A percentile compares a stretch with the other conserved stretches of the same genome.
Conservation (phyloP, 2,113 vertebrate species). For the Pyxicephalus adspersus region DNA sequence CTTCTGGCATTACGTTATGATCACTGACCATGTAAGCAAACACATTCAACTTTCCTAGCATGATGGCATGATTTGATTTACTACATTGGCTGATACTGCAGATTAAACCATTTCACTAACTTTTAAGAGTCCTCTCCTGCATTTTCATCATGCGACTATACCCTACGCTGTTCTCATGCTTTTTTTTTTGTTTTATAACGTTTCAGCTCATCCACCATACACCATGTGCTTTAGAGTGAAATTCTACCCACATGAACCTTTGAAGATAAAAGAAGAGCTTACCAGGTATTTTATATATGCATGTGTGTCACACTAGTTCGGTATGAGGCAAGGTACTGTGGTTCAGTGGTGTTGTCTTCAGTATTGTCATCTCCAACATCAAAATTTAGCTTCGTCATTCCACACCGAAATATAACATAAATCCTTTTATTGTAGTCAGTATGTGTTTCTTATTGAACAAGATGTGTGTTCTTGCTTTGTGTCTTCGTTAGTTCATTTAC, state of each 20-base stretch:
- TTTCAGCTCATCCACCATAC: constrained; percentile 94
- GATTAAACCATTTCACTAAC: constrained; percentile 27
- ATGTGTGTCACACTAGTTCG: constrained; percentile 37
- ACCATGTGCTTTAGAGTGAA: constrained; percentile 99
- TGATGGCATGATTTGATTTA: constrained; percentile 52
- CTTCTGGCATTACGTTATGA: constrained; percentile 10
- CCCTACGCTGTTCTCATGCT: constrained; percentile 66
- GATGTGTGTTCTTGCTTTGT: neutral
- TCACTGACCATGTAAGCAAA: neutral
- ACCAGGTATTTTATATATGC: constrained; percentile 85
- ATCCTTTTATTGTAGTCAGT: neutral
- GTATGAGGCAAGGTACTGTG: neutral
- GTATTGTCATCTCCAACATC: too few relatives aligned
- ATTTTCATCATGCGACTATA: constrained; percentile 53
- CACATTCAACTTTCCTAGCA: constrained; percentile 33
- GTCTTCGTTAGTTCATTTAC: too few relatives aligned
- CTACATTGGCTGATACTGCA: constrained; percentile 39
- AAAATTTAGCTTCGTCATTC: too few relatives aligned
- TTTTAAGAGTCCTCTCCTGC: constrained; percentile 31
- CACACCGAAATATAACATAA: neutral
- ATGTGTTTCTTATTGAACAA: neutral
- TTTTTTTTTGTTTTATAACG: constrained; percentile 68
- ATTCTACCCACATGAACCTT: constrained; percentile 96
- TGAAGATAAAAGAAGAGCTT: constrained; percentile 99
- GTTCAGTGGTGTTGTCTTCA: neutral